Percentiles rank a stretch among this genome's conserved stretches.
Conservation (phyloP, 2,888 invertebrate genomes). For the Cataglyphis altisquamis region DNA sequence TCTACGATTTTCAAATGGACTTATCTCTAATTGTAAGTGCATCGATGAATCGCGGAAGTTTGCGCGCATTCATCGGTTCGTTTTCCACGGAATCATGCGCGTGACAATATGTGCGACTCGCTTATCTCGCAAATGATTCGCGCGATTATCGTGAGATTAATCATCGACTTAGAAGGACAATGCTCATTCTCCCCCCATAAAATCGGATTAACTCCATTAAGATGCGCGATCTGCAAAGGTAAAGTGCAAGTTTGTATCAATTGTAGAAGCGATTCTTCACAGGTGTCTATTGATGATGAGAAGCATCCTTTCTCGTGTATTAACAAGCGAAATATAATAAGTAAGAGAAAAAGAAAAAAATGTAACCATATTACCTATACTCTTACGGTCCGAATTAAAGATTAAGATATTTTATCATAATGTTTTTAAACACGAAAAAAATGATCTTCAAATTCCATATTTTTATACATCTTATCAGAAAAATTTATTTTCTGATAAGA, state of each 20-base stretch:
- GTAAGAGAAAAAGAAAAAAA: conserved; percentile 8
- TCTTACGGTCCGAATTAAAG: neutral
- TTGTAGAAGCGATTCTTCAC: neutral
- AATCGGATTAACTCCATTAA: conserved; percentile 59
- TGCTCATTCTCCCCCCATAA: conserved; percentile 47
- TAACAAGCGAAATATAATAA: conserved; percentile 29
- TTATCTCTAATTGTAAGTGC: conserved; percentile 1
- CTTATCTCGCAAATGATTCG: conserved; percentile 54
- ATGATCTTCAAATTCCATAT: neutral
- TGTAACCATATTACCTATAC: conserved; percentile 6
- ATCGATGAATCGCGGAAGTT: conserved; percentile 15
- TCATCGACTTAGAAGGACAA: conserved; percentile 19
- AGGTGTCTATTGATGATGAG: conserved; percentile 28
- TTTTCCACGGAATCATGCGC: conserved; percentile 45
- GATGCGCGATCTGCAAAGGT: conserved; percentile 3
- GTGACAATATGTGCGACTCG: conserved; percentile 40
- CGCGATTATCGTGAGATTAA: conserved; percentile 53
- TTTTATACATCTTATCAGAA: neutral
- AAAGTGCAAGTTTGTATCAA: conserved; percentile 17
- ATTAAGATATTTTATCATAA: neutral
- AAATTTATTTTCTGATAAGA: neutral
- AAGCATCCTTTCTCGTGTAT: neutral
- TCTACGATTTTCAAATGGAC: conserved; percentile 42
- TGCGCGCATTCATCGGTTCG: conserved; percentile 22
- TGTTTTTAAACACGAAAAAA: neutral